Percentiles rank a stretch among this genome's conserved stretches.
phyloP scores from a whole-genome alignment of 2,113 vertebrate genomes.

The Passer domesticus region DNA sequence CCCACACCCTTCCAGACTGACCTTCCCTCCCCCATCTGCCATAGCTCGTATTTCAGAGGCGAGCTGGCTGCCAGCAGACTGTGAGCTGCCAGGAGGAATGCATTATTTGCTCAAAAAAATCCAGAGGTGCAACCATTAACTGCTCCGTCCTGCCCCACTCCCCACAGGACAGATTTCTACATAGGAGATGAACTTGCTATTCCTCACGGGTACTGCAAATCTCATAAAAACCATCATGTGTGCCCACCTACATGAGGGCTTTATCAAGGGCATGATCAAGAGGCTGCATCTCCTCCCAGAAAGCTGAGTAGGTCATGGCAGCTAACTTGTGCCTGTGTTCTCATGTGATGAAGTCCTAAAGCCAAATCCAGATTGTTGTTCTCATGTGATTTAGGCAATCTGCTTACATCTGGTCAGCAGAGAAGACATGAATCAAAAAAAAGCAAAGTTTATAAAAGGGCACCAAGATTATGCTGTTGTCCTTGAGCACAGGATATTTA shows the following conservation, averaged over 20 bases:
- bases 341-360: not conserved
- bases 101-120: slow-evolving; percentile 16
- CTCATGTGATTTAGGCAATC: not conserved
- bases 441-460: not conserved
- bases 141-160: not conserved
- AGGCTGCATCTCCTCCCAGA: not conserved
- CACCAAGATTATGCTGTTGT: not conserved
- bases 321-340: not conserved
- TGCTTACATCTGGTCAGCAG: not conserved
- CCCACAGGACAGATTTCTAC: not conserved
- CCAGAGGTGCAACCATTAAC: not conserved
- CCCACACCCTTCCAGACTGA: not conserved
- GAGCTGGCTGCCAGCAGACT: not conserved
- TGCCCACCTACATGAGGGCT: accelerated
- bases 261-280: not conserved
- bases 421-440: not conserved
- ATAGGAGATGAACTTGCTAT: not conserved
- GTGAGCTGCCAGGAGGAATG: not conserved
- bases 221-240: not conserved
- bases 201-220: not conserved
- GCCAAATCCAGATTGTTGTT: not conserved
- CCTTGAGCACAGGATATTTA: not conserved
- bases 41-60: slow-evolving; percentile 41
- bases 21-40: not conserved
- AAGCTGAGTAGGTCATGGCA: not conserved